A percentile compares a stretch with the other conserved stretches of the same genome.
Evolutionary conservation across 2,888 invertebrate genomes (phyloP).

Genomic region (Laspeyria flexula): DNA sequence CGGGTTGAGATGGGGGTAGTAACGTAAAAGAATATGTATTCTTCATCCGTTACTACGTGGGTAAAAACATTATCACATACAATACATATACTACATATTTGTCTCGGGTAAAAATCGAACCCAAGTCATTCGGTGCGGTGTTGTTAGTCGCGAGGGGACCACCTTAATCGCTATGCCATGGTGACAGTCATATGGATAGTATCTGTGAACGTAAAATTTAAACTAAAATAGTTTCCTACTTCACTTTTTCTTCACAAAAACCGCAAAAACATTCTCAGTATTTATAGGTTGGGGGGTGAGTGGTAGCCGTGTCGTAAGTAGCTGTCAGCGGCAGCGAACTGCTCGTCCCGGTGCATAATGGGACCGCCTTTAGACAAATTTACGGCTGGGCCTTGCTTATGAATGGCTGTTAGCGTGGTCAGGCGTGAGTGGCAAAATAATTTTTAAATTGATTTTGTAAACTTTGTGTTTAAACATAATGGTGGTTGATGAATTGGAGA

Average conservation of each 20-base stretch:
- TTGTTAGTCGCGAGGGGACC: too few species aligned
- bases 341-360: slow-evolving; percentile 15
- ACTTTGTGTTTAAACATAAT: background rate
- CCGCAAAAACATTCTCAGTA: background rate
- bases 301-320: slow-evolving; percentile 9
- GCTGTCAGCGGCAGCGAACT: slow-evolving; percentile 19
- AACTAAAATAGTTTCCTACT: background rate
- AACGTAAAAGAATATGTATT: too few species aligned
- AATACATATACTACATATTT: too few species aligned
- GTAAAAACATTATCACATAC: too few species aligned
- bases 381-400: slow-evolving; percentile 15
- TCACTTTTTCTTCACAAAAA: background rate
- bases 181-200: background rate
- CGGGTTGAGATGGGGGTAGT: too few species aligned
- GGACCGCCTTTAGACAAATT: slow-evolving; percentile 17
- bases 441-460: background rate
- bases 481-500: too few species aligned
- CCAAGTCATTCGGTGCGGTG: too few species aligned
- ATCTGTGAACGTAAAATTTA: background rate
- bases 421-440: background rate
- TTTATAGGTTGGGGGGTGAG: slow-evolving; percentile 3
- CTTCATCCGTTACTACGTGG: too few species aligned
- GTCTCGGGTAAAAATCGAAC: too few species aligned
- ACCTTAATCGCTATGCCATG: too few species aligned
- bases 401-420: slow-evolving; percentile 10